Evolutionary conservation across 2,797 vertebrate species (phyloP).

Genomic region (Poeciliopsis presidionis): DNA sequence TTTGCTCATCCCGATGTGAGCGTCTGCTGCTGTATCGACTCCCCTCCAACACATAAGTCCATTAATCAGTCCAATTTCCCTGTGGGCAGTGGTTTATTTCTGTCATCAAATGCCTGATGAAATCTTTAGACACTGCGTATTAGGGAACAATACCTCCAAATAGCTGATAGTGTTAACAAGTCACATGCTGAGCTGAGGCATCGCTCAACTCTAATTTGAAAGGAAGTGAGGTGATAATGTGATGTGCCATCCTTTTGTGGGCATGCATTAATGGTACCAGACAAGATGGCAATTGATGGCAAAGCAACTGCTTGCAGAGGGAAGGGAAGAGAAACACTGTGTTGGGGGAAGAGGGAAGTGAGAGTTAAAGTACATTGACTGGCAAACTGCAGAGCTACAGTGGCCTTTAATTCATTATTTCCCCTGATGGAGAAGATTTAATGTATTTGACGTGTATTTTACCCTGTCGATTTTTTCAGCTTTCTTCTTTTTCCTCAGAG

Average conservation of each 20-base stretch:
- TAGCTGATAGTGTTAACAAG: constrained; percentile 88
- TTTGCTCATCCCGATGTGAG: constrained; percentile 65
- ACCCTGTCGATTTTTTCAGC: neutral
- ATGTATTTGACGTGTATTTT: constrained; percentile 80
- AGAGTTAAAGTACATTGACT: constrained; percentile 91
- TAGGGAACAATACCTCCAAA: constrained; percentile 86
- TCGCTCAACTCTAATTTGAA: constrained; percentile 91
- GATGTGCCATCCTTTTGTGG: constrained; percentile 89
- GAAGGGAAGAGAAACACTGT: constrained; percentile 41
- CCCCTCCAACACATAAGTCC: constrained; percentile 85
- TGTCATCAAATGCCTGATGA: constrained; percentile 89
- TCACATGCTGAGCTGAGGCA: constrained; percentile 87
- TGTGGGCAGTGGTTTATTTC: constrained; percentile 89
- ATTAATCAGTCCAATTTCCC: constrained; percentile 90
- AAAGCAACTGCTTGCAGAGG: constrained; percentile 89
- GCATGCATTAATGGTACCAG: constrained; percentile 92
- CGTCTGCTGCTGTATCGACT: constrained; percentile 74
- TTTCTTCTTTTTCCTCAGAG: neutral
- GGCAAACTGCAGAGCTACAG: constrained; percentile 85
- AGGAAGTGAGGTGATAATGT: constrained; percentile 91
- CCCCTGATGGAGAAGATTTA: constrained; percentile 88
- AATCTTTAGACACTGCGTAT: constrained; percentile 89
- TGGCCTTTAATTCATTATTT: constrained; percentile 92
- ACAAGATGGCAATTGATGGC: constrained; percentile 86
- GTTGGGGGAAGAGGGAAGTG: constrained; percentile 34